These are phyloP conservation scores for Gonocerus acuteangulatus DNA, from an alignment of 2,888 invertebrate species.

Conservation along the genomic window DNA sequence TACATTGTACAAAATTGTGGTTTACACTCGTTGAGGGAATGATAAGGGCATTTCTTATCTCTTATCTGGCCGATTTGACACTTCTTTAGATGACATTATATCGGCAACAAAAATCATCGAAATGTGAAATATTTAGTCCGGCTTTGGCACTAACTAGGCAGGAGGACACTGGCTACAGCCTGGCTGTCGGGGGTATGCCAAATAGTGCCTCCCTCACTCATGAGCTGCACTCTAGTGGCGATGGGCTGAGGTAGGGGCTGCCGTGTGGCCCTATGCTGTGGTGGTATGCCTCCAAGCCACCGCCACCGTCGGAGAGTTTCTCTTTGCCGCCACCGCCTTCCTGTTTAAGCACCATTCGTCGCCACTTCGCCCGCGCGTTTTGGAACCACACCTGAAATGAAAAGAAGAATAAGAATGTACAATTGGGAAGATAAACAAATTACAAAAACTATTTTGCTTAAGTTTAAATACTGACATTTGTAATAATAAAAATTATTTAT, in stretches of 20 bases:
- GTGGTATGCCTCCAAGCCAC: slow-evolving; percentile 43
- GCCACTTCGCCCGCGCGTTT: slow-evolving; percentile 88
- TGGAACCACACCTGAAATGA: slow-evolving; percentile 90
- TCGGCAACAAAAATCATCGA: no score
- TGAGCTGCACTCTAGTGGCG: slow-evolving; percentile 58
- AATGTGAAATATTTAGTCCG: no score
- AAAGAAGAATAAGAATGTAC: neutral
- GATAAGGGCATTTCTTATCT: no score
- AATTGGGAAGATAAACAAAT: neutral
- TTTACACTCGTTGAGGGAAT: no score
- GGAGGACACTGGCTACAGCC: no score
- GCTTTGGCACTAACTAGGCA: no score
- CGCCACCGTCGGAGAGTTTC: slow-evolving; percentile 41
- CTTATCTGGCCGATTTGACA: no score
- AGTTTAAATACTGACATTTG: no score
- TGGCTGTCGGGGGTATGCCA: neutral
- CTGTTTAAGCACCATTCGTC: slow-evolving; percentile 76
- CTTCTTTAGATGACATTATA: no score
- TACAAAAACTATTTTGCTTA: no score
- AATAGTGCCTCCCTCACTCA: slow-evolving; percentile 18
- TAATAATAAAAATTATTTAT: no score
- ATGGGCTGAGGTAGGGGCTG: slow-evolving; percentile 46
- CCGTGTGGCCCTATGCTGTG: slow-evolving; percentile 48
- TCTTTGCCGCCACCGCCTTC: slow-evolving; percentile 53
- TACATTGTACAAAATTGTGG: no score